Conservation (phyloP, 1,140 invertebrate genomes). For the Melanaphis sacchari region DNA sequence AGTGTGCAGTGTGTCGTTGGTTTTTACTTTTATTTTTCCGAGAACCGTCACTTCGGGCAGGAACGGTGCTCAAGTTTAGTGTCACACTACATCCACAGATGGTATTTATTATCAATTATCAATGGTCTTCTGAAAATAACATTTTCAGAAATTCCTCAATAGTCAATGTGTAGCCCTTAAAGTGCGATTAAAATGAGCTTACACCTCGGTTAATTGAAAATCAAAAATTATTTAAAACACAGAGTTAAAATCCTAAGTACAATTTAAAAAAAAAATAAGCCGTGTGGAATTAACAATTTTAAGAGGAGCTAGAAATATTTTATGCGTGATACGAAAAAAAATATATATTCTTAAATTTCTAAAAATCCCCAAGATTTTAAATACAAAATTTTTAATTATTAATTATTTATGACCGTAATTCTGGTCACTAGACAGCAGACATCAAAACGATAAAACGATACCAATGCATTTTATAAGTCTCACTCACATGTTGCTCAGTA, state of each 20-base stretch:
- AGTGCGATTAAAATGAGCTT: too few species aligned
- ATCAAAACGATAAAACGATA: neutral
- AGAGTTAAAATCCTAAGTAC: neutral
- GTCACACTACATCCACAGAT: neutral
- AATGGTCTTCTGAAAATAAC: neutral
- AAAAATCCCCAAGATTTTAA: neutral
- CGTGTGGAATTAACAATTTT: fast-evolving
- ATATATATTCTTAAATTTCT: neutral
- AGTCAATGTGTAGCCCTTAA: too few species aligned
- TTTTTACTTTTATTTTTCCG: neutral
- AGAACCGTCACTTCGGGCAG: too few species aligned
- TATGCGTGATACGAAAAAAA: neutral
- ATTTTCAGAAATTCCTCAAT: neutral
- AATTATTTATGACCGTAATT: neutral
- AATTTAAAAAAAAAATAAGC: too few species aligned
- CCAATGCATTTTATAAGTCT: neutral
- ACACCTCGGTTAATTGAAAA: neutral
- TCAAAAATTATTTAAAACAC: too few species aligned
- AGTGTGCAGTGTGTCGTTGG: neutral
- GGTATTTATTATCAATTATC: neutral
- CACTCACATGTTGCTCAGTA: neutral
- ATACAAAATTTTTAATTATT: neutral
- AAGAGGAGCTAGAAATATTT: neutral
- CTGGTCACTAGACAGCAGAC: neutral
- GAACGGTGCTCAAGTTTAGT: neutral